Evolutionary conservation across 2,797 vertebrate genomes (phyloP), one percentile per base, ranked within the genome.

Genomic region (Geotrypetes seraphini): DNA sequence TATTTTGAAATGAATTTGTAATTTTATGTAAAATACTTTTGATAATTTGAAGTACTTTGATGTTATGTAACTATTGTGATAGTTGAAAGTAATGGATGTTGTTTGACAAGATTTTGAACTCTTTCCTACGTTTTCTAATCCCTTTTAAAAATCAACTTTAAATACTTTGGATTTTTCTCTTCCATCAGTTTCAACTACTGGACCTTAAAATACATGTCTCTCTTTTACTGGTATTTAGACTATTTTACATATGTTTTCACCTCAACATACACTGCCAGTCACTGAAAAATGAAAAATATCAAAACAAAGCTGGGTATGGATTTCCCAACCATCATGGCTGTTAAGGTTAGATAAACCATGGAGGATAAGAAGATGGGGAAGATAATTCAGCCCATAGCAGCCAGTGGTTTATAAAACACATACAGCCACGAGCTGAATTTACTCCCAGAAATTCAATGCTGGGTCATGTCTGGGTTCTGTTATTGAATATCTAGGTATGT

Each of bases 1-100:
- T 95, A 94, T 95, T 97, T 96, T 96, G 88, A 88, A 92, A 85
- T 57, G 71, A 69, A 81, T 85, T 84, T 92, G 88, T 93, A 95
- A 87, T 83, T 92, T 89, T 83, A 86, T 95, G 90, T 96, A 97
- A 84, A 79, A 90, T 88, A 71, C 31, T 67, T 84, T 97, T 96
- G 90, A 97, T 96, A 97, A 97, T 78, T 89, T 86, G 85, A 88
- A 86, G 90, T 96, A 89, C 89, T 93, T 96, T 89, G 87, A 85
- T 78, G 92, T 96, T 84, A 79, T 38, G 89, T 96, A 87, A 83
- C 81, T 73, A 85, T 91, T 85, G 91, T 96, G 85, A 88, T 84
- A 78, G 88, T 84, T 85, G 78, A 86, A 39, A 85, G 87, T 92
- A 85, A 71, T 88, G 79, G 75, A 86, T 89, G 88, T 89, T 78